Percentiles rank a stretch among this genome's conserved stretches.
Conservation (phyloP, 37 sponge, comb jelly and placozoan species). For the Corticium candelabrum region DNA sequence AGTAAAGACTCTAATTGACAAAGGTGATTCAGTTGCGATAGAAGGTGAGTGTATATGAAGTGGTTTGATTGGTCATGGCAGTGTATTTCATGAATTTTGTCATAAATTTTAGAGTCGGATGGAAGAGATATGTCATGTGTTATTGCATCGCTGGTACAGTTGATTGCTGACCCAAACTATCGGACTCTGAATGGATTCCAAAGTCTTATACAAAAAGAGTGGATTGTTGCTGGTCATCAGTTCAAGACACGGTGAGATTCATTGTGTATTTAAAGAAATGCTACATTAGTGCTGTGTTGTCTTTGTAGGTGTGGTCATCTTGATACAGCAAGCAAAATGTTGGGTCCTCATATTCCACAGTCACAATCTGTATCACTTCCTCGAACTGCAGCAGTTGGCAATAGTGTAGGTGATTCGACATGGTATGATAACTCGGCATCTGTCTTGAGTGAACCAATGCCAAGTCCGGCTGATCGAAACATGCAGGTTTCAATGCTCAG, state of each 20-base stretch:
- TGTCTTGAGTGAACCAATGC: no score
- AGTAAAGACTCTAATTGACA: not conserved
- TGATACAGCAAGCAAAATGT: no score
- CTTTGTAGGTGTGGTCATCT: no score
- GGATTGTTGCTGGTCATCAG: constrained; percentile 87
- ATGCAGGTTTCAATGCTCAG: no score
- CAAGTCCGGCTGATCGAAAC: no score
- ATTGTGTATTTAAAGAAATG: no score
- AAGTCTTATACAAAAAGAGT: constrained; percentile 85
- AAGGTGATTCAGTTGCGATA: not conserved
- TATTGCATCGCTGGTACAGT: constrained; percentile 68
- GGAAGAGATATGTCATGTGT: constrained; percentile 78
- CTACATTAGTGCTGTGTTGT: no score
- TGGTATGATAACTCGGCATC: no score
- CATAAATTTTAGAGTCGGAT: constrained; percentile 43
- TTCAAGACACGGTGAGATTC: constrained; percentile 49
- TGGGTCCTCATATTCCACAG: no score
- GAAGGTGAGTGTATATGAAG: not conserved
- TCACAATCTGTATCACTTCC: no score
- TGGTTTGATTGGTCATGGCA: not conserved
- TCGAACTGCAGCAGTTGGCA: not conserved
- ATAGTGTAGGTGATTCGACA: no score
- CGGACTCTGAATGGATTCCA: constrained; percentile 81
- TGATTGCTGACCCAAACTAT: constrained; percentile 69
- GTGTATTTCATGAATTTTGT: not conserved